Evolutionary conservation across 1,140 invertebrate genomes (phyloP), one percentile per base, ranked within the genome.

Genomic region (Saccostrea glomerata): DNA sequence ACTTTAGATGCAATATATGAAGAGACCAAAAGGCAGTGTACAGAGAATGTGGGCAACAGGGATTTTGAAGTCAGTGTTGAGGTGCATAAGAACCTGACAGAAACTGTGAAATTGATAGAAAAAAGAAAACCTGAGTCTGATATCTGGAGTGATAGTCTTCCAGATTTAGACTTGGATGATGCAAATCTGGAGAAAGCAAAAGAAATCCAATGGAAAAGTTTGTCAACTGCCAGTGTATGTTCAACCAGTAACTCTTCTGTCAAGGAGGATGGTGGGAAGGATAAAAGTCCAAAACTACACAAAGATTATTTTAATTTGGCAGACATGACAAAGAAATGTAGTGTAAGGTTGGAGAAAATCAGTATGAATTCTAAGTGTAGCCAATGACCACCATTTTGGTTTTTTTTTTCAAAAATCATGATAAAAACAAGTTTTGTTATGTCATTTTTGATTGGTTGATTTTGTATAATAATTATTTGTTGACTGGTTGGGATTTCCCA

Each of bases 81-180:
- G 30, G 25, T 13, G 23, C 23, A 23, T 30, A 11, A 77, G 30
- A 77, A 36, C 30, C 25, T 77, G 7, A 63, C 58, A 63, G 58
- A 17, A 63, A 63, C 58, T 20, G 58, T 63, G 15, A 17, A 17
- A 63, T 17, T 63, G 58, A 3, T 17, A 4, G 11, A 30, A 66
- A 66, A 20, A 13, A 77, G 70, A 77, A 77, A 36, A 36, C 70
- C 70, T 0, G 70, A 77, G 25, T 77, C 70, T 2, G 70, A 77
- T 25, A 77, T 77, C 25, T 77, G 70, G 70, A 77, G 70, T 77
- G 70, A 77, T 77, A 30, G 25, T 36, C 70, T 77, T 77, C 70
- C 70, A 30, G 70, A 77, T 77, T 30, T 77, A 30, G 70, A 77
- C 15, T 6, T 77, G 25, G 23, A 77, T 77, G 60, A 66, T 20